phyloP scores from a whole-genome alignment of 2,888 invertebrate genomes.

The Scaptomyza parva region DNA sequence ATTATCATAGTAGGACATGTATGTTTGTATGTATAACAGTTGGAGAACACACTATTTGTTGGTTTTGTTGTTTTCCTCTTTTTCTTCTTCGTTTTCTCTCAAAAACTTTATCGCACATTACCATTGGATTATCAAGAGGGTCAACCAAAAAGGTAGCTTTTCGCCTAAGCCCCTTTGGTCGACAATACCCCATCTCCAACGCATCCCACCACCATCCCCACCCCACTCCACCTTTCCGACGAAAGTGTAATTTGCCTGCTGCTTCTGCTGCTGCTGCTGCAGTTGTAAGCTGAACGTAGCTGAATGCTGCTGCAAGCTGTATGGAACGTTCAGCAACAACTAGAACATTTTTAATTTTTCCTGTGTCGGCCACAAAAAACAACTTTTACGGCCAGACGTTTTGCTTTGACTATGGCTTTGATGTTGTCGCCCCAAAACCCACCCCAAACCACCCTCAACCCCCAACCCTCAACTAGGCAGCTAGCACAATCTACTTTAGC shows the following conservation, averaged over 20 bases:
- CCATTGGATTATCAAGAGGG: not conserved
- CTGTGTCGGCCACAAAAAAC: constrained; percentile 50
- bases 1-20: too few relatives aligned
- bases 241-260: constrained; percentile 10
- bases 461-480: too few relatives aligned
- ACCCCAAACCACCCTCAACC: too few relatives aligned
- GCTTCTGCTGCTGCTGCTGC: constrained; percentile 22
- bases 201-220: not conserved
- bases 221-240: not conserved
- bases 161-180: too few relatives aligned
- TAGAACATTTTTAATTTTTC: constrained; percentile 58
- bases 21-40: not conserved
- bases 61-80: not conserved
- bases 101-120: not conserved
- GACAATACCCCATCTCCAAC: not conserved
- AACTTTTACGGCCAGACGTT: constrained; percentile 69
- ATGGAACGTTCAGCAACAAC: constrained; percentile 20
- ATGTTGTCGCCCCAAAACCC: constrained; percentile 61
- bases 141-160: constrained; percentile 1
- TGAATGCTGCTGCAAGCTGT: constrained; percentile 9
- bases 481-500: constrained; percentile 30
- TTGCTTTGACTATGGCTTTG: constrained; percentile 66
- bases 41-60: not conserved
- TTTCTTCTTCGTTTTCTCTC: too few relatives aligned
- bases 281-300: constrained; percentile 3